Evolutionary conservation across 2,888 invertebrate species (phyloP).

Genomic region (Allolobophora icterica): DNA sequence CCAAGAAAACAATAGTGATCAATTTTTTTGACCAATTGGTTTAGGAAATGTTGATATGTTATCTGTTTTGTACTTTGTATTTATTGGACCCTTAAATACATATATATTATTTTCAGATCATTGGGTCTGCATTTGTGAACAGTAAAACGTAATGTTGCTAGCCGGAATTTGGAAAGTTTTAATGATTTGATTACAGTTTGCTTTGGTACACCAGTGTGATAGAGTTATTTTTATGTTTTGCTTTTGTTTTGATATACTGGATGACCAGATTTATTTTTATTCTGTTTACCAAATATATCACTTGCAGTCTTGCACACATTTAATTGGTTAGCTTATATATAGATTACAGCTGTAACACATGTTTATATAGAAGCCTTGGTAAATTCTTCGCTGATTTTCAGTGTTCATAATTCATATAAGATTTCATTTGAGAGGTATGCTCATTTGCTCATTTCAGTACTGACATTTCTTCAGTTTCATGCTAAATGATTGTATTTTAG

Average conservation of each 20-base stretch:
- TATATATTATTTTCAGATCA: neutral
- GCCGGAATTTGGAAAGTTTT: constrained; percentile 17
- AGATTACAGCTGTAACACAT: too few relatives aligned
- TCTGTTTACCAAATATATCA: too few relatives aligned
- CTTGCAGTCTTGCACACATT: too few relatives aligned
- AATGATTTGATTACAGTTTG: neutral
- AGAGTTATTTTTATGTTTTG: too few relatives aligned
- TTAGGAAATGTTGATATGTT: neutral
- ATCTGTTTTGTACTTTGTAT: neutral
- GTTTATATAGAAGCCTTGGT: neutral
- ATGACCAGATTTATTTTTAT: too few relatives aligned
- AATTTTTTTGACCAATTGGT: neutral
- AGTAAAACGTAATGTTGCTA: neutral
- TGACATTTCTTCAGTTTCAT: neutral
- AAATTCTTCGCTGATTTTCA: neutral
- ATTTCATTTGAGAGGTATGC: too few relatives aligned
- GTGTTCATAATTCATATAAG: neutral
- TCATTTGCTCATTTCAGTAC: neutral
- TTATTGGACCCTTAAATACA: neutral
- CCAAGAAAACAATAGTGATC: neutral
- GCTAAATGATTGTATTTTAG: neutral
- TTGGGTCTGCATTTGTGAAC: neutral
- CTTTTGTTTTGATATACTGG: too few relatives aligned
- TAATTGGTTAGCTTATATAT: too few relatives aligned
- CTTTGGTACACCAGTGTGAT: too few relatives aligned